Evolutionary conservation across 2,797 vertebrate species (phyloP).

Genomic region (Hirundo rustica): DNA sequence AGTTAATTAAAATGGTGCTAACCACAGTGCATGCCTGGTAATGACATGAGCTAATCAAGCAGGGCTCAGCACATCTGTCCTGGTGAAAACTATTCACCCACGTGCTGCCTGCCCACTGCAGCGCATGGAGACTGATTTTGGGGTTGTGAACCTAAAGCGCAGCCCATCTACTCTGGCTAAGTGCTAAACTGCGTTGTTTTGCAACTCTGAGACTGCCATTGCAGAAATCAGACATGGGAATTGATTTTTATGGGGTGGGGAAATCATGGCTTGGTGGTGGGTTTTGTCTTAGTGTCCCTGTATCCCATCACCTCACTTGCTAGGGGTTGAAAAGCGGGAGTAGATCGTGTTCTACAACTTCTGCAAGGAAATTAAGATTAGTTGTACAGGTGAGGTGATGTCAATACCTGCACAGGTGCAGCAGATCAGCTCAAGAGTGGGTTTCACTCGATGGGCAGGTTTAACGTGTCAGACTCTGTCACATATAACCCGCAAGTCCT

Average conservation of each 20-base stretch:
- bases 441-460: neutral
- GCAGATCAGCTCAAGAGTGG: neutral
- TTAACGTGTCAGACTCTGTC: neutral
- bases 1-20: neutral
- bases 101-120: fast-evolving
- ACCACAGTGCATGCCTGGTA: neutral
- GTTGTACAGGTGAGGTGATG: neutral
- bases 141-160: neutral
- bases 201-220: neutral
- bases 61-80: neutral
- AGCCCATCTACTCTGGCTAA: fast-evolving
- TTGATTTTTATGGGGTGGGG: neutral
- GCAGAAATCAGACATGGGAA: neutral
- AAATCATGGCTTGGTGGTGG: neutral
- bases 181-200: neutral
- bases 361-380: neutral
- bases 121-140: neutral
- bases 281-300: neutral
- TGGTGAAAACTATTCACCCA: neutral
- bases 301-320: neutral
- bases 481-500: fast-evolving
- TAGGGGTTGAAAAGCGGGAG: neutral
- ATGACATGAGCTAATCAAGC: neutral
- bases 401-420: neutral
- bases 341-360: neutral